phyloP scores from a whole-genome alignment of 2,797 vertebrate genomes.

The Micropoecilia bifurca region DNA sequence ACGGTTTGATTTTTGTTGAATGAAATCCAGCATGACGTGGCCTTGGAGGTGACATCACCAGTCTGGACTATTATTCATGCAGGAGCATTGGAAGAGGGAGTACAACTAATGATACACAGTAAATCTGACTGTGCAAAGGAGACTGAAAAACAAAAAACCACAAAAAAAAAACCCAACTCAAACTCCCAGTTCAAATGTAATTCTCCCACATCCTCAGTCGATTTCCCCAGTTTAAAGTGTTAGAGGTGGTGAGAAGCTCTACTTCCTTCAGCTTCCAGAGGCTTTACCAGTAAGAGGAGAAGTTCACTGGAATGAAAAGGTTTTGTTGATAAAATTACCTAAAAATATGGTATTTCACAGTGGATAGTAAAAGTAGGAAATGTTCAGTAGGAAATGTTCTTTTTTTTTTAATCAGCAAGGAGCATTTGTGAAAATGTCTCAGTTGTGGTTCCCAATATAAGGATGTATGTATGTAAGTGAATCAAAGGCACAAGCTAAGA shows the following conservation, averaged over 20 bases:
- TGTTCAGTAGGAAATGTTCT: too few relatives aligned
- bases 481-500: background rate
- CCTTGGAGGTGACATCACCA: conserved; percentile 54
- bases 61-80: conserved; percentile 52
- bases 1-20: conserved; percentile 17
- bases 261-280: background rate
- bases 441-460: background rate
- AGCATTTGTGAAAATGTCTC: background rate
- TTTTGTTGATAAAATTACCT: background rate
- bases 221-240: conserved; percentile 3
- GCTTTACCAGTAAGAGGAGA: background rate
- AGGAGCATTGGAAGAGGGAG: conserved; percentile 33
- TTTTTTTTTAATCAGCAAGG: background rate
- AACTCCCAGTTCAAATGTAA: background rate
- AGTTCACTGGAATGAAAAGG: conserved; percentile 4
- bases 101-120: conserved; percentile 19
- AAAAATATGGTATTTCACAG: background rate
- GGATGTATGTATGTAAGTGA: background rate
- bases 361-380: background rate
- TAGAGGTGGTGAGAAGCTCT: too few relatives aligned
- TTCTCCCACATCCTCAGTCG: background rate
- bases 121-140: conserved; percentile 49
- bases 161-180: conserved; percentile 11
- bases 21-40: background rate
- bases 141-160: conserved; percentile 41